Percentiles rank a stretch among this genome's conserved stretches.
Evolutionary conservation across 2,113 vertebrate genomes (phyloP).

Genomic region (Heliornis fulica): DNA sequence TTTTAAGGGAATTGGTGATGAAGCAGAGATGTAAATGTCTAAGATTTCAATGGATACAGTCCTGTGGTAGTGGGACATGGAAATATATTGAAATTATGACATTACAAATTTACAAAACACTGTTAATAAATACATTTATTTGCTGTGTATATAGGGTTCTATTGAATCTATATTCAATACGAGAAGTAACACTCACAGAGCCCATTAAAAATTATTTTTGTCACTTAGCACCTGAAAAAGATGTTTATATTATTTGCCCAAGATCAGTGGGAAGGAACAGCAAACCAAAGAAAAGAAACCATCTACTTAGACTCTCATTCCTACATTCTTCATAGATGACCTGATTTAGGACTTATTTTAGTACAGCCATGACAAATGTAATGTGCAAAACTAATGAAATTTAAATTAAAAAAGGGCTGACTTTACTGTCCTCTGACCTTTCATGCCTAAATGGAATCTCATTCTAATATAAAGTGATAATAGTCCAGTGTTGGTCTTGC

Average conservation of each 20-base stretch:
- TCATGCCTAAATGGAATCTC: slow-evolving; percentile 11
- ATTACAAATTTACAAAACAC: background rate
- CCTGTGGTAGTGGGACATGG: background rate
- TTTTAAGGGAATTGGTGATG: background rate
- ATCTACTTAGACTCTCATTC: background rate
- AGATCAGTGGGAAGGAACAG: background rate
- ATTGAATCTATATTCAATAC: background rate
- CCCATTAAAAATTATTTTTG: background rate
- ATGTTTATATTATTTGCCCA: background rate
- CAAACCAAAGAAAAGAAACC: slow-evolving; percentile 8
- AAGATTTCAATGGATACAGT: background rate
- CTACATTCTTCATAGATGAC: slow-evolving; percentile 34
- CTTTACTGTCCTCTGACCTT: slow-evolving; percentile 39
- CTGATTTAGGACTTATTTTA: slow-evolving; percentile 49
- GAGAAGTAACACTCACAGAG: background rate
- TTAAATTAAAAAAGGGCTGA: slow-evolving; percentile 52
- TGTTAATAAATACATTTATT: background rate
- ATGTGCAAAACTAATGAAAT: slow-evolving; percentile 56
- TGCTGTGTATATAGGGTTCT: background rate
- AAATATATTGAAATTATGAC: background rate
- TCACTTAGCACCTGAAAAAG: background rate
- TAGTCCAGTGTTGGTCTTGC: slow-evolving; percentile 26
- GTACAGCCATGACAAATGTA: slow-evolving; percentile 26
- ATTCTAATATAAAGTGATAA: slow-evolving; percentile 41
- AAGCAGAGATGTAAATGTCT: background rate